These are phyloP conservation scores for Rhynchonycteris naso DNA, from an alignment of 2,797 vertebrate species.

Conservation along the genomic window DNA sequence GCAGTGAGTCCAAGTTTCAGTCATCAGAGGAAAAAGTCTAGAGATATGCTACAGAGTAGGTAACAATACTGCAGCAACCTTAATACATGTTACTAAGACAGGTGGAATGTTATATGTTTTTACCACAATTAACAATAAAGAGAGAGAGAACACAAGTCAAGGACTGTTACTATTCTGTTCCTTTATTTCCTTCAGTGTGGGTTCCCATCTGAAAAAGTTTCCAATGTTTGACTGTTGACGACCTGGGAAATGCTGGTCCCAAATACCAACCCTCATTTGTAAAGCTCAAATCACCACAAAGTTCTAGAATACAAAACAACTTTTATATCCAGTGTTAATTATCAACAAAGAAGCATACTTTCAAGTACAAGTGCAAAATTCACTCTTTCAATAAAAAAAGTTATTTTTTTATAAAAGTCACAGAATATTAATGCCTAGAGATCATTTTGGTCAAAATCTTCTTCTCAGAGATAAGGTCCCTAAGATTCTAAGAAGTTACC, in stretches of 20 bases:
- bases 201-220: constrained; percentile 45
- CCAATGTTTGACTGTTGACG: constrained; percentile 24
- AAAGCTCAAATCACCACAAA: constrained; percentile 57
- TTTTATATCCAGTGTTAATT: constrained; percentile 61
- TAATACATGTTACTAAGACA: background rate
- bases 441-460: background rate
- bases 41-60: background rate
- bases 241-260: constrained; percentile 47
- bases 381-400: background rate
- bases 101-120: background rate
- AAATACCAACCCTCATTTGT: constrained; percentile 70
- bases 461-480: constrained; percentile 52
- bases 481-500: background rate
- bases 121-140: background rate
- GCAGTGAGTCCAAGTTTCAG: background rate
- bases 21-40: background rate
- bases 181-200: background rate
- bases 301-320: constrained; percentile 23
- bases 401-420: background rate
- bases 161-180: background rate
- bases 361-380: constrained; percentile 39
- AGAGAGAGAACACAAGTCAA: background rate
- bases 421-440: background rate
- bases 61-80: background rate
- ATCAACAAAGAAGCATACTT: constrained; percentile 65